Conservation (phyloP, 2,797 vertebrate genomes). For the Channallabes apus region DNA sequence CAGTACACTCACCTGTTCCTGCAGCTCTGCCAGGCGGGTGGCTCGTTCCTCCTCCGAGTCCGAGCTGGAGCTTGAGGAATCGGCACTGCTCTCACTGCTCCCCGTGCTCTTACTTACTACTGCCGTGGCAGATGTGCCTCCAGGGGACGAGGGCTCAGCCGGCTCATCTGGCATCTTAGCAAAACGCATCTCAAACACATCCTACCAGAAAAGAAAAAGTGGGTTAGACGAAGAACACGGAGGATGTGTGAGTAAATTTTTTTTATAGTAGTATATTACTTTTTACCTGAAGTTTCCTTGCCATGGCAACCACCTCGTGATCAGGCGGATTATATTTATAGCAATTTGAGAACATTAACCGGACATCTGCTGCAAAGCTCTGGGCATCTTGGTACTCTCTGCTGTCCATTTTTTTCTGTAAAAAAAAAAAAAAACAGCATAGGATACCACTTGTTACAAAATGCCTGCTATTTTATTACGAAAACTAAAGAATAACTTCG, state of each 20-base stretch:
- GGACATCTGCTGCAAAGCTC: slow-evolving; percentile 91
- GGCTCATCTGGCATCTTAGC: slow-evolving; percentile 97
- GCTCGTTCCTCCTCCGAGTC: slow-evolving; percentile 96
- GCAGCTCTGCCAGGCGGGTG: slow-evolving; percentile 91
- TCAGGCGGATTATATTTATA: slow-evolving; percentile 98
- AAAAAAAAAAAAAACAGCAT: slow-evolving; percentile 14
- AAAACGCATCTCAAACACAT: slow-evolving; percentile 97
- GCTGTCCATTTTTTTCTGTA: slow-evolving; percentile 96
- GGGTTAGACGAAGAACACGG: neutral
- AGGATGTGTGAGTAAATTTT: neutral
- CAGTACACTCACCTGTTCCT: slow-evolving; percentile 89
- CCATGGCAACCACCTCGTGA: slow-evolving; percentile 93
- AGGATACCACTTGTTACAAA: neutral
- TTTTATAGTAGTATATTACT: neutral
- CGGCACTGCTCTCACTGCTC: slow-evolving; percentile 93
- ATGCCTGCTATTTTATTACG: neutral
- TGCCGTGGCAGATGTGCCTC: slow-evolving; percentile 75
- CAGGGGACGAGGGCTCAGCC: slow-evolving; percentile 73
- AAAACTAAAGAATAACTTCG: neutral
- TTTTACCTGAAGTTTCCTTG: slow-evolving; percentile 74
- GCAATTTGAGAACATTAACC: slow-evolving; percentile 99
- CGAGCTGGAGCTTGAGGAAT: slow-evolving; percentile 90
- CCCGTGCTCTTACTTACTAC: slow-evolving; percentile 90
- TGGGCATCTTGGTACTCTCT: slow-evolving; percentile 91
- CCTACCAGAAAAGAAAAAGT: slow-evolving; percentile 66